Evolutionary conservation across 2,797 vertebrate species (phyloP).

Genomic region (Tamandua tetradactyla): DNA sequence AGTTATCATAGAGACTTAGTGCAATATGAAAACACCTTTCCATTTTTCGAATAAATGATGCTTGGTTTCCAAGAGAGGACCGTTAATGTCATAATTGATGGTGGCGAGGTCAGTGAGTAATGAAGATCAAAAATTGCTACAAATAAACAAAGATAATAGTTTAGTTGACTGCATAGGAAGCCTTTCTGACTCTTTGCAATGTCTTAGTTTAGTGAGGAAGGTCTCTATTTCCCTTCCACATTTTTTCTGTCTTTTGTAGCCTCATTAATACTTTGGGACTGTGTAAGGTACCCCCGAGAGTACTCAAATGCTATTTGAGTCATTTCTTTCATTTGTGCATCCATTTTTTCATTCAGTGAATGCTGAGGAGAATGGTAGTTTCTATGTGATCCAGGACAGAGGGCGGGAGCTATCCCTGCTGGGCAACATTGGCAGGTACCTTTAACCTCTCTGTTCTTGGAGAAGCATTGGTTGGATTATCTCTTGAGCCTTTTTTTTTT

Average conservation of each 20-base stretch:
- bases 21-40: background rate
- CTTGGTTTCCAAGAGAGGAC: background rate
- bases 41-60: background rate
- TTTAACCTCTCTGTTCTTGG: conserved; percentile 6
- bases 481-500: background rate
- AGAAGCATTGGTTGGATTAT: background rate
- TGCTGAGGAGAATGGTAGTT: background rate
- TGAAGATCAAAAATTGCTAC: background rate
- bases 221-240: background rate
- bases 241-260: background rate
- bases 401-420: background rate
- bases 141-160: background rate
- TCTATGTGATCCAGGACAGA: background rate
- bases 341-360: background rate
- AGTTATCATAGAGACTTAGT: background rate
- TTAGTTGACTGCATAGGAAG: background rate
- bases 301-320: background rate
- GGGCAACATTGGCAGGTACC: background rate
- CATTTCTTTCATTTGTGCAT: background rate
- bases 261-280: background rate
- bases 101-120: background rate
- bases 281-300: background rate
- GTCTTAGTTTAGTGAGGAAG: background rate
- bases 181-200: background rate
- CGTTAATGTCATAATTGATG: background rate